Evolutionary conservation across 2,888 invertebrate species (phyloP), one percentile per base, ranked within the genome.

Genomic region (Rosalia funebris): DNA sequence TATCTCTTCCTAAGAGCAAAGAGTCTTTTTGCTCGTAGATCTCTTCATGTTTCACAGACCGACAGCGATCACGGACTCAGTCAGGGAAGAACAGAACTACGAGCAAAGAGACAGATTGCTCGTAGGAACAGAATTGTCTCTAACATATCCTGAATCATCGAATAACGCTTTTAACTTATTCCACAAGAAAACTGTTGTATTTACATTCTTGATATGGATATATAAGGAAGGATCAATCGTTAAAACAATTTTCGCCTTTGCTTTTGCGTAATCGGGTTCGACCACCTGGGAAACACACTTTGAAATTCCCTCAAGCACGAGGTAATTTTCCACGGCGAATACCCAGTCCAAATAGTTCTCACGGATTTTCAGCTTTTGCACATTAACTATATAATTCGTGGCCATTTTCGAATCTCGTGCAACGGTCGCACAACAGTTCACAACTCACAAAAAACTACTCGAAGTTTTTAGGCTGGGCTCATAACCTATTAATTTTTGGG

Each of bases 271-370:
- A 25, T 63, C 39, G 12, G 14, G 42, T 11, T 41, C 57, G 31
- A 39, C 53, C 10, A 50, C 39, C 50, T 48, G n/a, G n/a, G n/a
- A n/a, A n/a, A n/a, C n/a, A n/a, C 62, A 65, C 10, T 60, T 32
- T 0, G 31, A 17, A 57, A 65, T 52, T 31, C 61, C 64, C 37
- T 70, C 66, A 7, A 69, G 47, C 9, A 71, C 60, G n/a, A 70
- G 52, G 5, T 67, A 61, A 60, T 70, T 69, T 47, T 71, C 69
- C 15, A 54, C 68, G 25, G 69, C 71, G 44, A 71, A 69, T 17
- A 52, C 45, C 68, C 68, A 69, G 19, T 70, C 70, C 25, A 46
- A 32, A 48, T 68, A 71, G 17, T 68, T 68, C 17, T 71, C 65
- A 17, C 65, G 57, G 2, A 69, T 66, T 37, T 32, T 45, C 7